Conservation (phyloP, 2,888 invertebrate genomes). For the Glyphotaelius pellucidus region DNA sequence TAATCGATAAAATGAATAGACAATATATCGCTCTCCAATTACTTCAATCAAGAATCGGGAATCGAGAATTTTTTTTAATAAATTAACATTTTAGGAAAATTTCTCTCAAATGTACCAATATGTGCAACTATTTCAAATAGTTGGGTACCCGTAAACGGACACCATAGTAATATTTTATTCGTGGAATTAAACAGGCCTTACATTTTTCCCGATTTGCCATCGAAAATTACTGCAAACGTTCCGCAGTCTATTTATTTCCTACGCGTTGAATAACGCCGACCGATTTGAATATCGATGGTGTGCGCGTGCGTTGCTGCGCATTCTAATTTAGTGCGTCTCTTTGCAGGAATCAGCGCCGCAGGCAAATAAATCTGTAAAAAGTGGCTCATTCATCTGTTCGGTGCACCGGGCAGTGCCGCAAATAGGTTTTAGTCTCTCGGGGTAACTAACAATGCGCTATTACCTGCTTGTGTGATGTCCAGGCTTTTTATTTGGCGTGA, state of each 20-base stretch:
- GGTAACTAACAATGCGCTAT: conserved; percentile 24
- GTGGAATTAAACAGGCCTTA: background rate
- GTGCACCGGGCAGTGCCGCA: conserved; percentile 6
- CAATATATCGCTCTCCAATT: too few species aligned
- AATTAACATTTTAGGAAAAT: too few species aligned
- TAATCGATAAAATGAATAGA: too few species aligned
- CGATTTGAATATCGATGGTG: conserved; percentile 52
- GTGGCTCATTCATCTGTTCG: conserved; percentile 25
- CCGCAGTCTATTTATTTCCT: background rate
- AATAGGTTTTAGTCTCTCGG: background rate
- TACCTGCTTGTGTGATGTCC: background rate
- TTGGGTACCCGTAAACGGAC: background rate
- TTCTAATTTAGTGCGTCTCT: conserved; percentile 44
- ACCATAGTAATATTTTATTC: background rate
- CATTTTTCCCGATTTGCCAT: background rate
- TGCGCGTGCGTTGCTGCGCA: conserved; percentile 43
- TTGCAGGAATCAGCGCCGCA: conserved; percentile 13
- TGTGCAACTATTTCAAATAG: too few species aligned
- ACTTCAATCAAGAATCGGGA: too few species aligned
- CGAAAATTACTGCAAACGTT: background rate
- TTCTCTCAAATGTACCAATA: too few species aligned
- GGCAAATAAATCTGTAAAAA: conserved; percentile 2
- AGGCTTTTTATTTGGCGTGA: conserved; percentile 5
- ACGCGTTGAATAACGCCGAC: conserved; percentile 36
- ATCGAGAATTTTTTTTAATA: too few species aligned